Percentiles rank a stretch among this genome's conserved stretches.
Conservation (phyloP, 1,140 invertebrate species). For the Pachyrhynchus sulphureomaculatus region DNA sequence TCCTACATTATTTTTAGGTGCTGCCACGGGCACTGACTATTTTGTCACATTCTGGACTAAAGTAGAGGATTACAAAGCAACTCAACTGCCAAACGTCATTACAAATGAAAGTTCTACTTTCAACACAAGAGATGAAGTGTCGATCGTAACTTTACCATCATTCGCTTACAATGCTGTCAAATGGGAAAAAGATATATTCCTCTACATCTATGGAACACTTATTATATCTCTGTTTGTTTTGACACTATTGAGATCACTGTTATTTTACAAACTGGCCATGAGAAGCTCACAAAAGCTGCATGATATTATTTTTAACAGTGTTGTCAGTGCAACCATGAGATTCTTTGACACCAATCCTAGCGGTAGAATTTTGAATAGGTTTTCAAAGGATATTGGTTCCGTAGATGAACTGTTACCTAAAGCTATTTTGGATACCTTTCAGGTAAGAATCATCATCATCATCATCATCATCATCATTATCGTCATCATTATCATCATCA, state of each 20-base stretch:
- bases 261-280: constrained; percentile 68
- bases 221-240: constrained; percentile 54
- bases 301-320: constrained; percentile 64
- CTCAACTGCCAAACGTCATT: neutral
- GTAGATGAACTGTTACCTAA: constrained; percentile 69
- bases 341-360: constrained; percentile 86
- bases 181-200: constrained; percentile 18
- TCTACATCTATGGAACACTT: constrained; percentile 57
- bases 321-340: constrained; percentile 66
- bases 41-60: constrained; percentile 77
- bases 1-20: constrained; percentile 34
- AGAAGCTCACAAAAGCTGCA: constrained; percentile 66
- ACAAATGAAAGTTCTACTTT: neutral
- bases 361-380: constrained; percentile 54
- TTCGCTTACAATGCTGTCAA: constrained; percentile 4
- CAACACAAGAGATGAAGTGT: neutral
- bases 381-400: constrained; percentile 57
- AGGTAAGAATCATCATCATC: constrained; percentile 51
- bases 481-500: no score
- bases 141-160: neutral
- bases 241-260: constrained; percentile 55
- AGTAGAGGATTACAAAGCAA: constrained; percentile 39
- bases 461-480: no score
- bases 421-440: constrained; percentile 65
- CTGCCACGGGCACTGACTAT: constrained; percentile 73